Evolutionary conservation across 2,113 vertebrate species (phyloP).

Genomic region (Ammospiza caudacuta): DNA sequence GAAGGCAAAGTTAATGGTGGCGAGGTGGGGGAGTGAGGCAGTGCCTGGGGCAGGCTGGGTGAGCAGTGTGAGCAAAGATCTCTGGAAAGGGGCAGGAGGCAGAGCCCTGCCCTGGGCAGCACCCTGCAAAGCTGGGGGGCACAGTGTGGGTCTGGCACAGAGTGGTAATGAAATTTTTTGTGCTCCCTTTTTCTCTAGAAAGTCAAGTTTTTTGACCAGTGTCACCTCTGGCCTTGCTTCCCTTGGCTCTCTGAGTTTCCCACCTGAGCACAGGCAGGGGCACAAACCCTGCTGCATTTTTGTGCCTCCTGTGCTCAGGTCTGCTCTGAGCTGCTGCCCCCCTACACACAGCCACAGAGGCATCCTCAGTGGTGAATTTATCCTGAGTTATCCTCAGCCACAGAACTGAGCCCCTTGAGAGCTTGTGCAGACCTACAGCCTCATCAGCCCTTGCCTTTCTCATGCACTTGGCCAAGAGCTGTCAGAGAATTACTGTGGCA

Average conservation of each 20-base stretch:
- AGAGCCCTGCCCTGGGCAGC: background rate
- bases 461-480: rapidly evolving
- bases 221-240: too few species aligned
- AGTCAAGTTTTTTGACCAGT: background rate
- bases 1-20: slow-evolving; percentile 32
- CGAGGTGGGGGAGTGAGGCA: background rate
- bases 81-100: background rate
- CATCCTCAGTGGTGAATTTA: background rate
- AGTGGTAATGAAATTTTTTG: background rate
- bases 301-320: background rate
- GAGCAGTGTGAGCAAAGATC: background rate
- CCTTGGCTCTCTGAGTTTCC: background rate
- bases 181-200: background rate
- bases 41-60: background rate
- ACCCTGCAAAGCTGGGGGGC: background rate
- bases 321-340: background rate
- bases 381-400: background rate
- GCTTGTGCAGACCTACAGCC: background rate
- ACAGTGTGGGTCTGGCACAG: rapidly evolving
- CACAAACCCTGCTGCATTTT: rapidly evolving
- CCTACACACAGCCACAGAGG: background rate
- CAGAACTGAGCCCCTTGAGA: background rate
- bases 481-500: rapidly evolving
- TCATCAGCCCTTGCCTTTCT: background rate
- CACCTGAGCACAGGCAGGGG: background rate